These are phyloP conservation scores for Tetranychus truncatus DNA, from an alignment of 2,888 invertebrate species.

Conservation along the genomic window DNA sequence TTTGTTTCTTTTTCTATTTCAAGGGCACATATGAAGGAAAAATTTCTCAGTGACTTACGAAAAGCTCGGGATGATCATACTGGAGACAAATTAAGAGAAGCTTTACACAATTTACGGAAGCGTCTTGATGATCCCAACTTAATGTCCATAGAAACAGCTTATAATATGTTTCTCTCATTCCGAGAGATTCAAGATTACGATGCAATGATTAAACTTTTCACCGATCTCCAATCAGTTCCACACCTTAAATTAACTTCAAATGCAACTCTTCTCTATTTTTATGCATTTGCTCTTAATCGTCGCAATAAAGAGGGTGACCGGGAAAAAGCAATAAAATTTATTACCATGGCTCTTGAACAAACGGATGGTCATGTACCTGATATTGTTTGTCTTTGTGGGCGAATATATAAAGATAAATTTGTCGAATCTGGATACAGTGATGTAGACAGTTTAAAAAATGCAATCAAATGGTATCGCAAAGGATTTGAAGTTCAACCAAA, in stretches of 20 bases:
- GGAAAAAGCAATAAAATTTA: conserved; percentile 75
- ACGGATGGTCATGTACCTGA: conserved; percentile 91
- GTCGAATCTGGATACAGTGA: conserved; percentile 85
- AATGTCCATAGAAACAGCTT: conserved; percentile 80
- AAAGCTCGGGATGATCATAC: conserved; percentile 72
- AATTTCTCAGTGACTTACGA: conserved; percentile 78
- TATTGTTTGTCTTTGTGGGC: conserved; percentile 87
- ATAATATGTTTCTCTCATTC: conserved; percentile 79
- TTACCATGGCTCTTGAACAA: conserved; percentile 70
- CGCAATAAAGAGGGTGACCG: conserved; percentile 83
- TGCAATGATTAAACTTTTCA: conserved; percentile 87
- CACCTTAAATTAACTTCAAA: conserved; percentile 73
- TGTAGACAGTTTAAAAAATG: conserved; percentile 63
- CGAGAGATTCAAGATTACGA: conserved; percentile 86
- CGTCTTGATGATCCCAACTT: conserved; percentile 91
- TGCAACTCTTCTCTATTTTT: conserved; percentile 72
- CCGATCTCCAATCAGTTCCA: conserved; percentile 73
- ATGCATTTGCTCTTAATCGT: conserved; percentile 88
- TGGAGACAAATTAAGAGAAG: conserved; percentile 48
- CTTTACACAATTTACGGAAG: conserved; percentile 69
- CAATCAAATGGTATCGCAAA: conserved; percentile 91
- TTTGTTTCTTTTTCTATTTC: conserved; percentile 27
- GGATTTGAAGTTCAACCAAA: conserved; percentile 96
- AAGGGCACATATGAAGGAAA: conserved; percentile 90
- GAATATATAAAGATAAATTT: conserved; percentile 71